Conservation (phyloP, 2,888 invertebrate genomes). For the Luperina nickerlii region DNA sequence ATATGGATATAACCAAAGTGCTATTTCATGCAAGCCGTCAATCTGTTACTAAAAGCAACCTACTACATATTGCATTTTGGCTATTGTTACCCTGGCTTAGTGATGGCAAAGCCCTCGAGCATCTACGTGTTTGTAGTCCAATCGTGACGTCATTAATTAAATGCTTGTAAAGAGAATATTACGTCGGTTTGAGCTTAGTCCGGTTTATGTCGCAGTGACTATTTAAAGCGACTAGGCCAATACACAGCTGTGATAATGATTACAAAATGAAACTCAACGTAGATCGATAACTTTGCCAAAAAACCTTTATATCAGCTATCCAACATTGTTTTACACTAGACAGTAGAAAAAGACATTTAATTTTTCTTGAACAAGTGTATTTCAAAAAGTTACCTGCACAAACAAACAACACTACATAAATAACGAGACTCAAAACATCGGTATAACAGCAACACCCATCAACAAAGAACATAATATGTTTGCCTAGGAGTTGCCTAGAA, state of each 20-base stretch:
- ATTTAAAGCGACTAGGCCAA: neutral
- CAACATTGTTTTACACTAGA: neutral
- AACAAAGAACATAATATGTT: slow-evolving; percentile 61
- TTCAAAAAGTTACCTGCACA: neutral
- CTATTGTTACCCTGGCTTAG: slow-evolving; percentile 35
- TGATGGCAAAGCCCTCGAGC: slow-evolving; percentile 33
- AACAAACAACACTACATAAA: slow-evolving; percentile 37
- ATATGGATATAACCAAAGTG: slow-evolving; percentile 51
- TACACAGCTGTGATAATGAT: neutral
- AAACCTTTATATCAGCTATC: neutral
- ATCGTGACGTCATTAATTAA: slow-evolving; percentile 49
- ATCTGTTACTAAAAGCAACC: slow-evolving; percentile 41
- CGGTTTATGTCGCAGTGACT: neutral
- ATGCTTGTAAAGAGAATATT: slow-evolving; percentile 47
- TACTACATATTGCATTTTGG: slow-evolving; percentile 55
- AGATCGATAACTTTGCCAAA: neutral
- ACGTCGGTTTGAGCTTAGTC: slow-evolving; percentile 18
- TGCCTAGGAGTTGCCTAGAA: slow-evolving; percentile 66
- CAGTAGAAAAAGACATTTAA: neutral
- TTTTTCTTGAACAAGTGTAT: neutral
- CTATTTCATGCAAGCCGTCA: slow-evolving; percentile 55
- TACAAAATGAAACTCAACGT: neutral
- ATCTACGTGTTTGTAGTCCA: slow-evolving; percentile 27
- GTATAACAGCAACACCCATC: slow-evolving; percentile 51
- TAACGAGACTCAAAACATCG: slow-evolving; percentile 42